These are phyloP conservation scores for Eubasilissa splendida DNA, from an alignment of 2,888 invertebrate genomes.

Conservation along the genomic window DNA sequence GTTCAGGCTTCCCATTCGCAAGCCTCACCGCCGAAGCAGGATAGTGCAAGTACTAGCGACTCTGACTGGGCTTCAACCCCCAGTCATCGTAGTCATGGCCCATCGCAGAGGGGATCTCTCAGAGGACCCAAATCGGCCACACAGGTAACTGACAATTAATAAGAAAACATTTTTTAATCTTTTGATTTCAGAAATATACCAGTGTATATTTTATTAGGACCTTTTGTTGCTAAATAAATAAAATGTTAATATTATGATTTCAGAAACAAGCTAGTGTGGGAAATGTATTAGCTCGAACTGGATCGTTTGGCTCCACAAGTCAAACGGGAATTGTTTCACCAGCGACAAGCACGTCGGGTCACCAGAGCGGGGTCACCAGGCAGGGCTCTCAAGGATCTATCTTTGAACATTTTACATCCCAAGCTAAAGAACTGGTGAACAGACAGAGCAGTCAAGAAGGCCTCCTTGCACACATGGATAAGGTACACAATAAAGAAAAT, in stretches of 20 bases:
- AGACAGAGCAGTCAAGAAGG: constrained; percentile 93
- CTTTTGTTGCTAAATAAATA: too few species aligned
- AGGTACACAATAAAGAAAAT: constrained; percentile 71
- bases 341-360: constrained; percentile 59
- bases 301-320: constrained; percentile 75
- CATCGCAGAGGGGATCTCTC: constrained; percentile 59
- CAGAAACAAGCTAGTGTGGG: constrained; percentile 76
- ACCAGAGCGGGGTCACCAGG: constrained; percentile 70
- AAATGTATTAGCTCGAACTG: constrained; percentile 76
- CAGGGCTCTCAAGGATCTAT: constrained; percentile 89
- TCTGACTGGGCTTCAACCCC: constrained; percentile 74
- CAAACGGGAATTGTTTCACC: constrained; percentile 64
- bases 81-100: constrained; percentile 62
- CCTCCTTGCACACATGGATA: constrained; percentile 89
- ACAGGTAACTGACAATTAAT: constrained; percentile 59
- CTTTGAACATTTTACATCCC: constrained; percentile 89
- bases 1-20: constrained; percentile 68
- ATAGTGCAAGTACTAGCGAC: constrained; percentile 70
- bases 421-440: constrained; percentile 91
- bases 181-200: too few species aligned
- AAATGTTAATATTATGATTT: constrained; percentile 39
- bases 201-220: too few species aligned
- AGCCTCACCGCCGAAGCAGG: constrained; percentile 55
- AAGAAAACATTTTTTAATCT: too few species aligned
- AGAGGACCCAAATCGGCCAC: constrained; percentile 51